Base-by-base conservation (phyloP, 2,888 invertebrate genomes). In the Amblyteles armatorius region DNA sequence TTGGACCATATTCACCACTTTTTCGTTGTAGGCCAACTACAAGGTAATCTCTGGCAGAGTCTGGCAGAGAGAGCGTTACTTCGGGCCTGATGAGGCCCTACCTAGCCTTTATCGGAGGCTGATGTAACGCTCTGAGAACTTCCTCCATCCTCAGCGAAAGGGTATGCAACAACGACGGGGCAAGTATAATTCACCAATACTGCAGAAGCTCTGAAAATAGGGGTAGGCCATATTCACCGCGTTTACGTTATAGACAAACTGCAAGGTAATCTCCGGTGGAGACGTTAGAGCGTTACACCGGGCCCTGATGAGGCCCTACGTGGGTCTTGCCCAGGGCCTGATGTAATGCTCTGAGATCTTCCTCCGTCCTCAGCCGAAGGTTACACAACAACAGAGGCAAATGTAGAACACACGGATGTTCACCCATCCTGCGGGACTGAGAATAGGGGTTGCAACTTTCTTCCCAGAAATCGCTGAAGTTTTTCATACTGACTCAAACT, bases 391-490 rank as follows among this genome's bases (percentile, higher is more conserved):
- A 1, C 52, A 33, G 29, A 6, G 7, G 22, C 29, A 74, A 48
- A n/a, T 60, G n/a, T 22, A 11, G 26, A 36, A n/a, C 16, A 60
- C 74, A 67, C 13, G 55, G 22, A 67, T 77, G 26, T 68, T 68
- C 67, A 13, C 22, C 50, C 22, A 19, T 52, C 26, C 57, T 13
- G 68, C 77, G 44, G 19, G 29, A n/a, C 40, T 22, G 44, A 13
- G 63, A 50, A 50, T 68, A 48, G 33, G 33, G 44, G 60, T 44
- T 78, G 16, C 48, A 69, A 50, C 79, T 60, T 22, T 48, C 19
- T 71, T 71, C 33, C 57, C 57, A 22, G 60, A 79, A 82, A 77
- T 52, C 65, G 52, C 16, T 48, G 7, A 65, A 82, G 36, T 63
- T 82, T 82, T 65, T 82, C 44, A 77, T 52, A 50, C 48, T 60